phyloP scores from a whole-genome alignment of 2,888 invertebrate genomes.

The Cyaniris semiargus region DNA sequence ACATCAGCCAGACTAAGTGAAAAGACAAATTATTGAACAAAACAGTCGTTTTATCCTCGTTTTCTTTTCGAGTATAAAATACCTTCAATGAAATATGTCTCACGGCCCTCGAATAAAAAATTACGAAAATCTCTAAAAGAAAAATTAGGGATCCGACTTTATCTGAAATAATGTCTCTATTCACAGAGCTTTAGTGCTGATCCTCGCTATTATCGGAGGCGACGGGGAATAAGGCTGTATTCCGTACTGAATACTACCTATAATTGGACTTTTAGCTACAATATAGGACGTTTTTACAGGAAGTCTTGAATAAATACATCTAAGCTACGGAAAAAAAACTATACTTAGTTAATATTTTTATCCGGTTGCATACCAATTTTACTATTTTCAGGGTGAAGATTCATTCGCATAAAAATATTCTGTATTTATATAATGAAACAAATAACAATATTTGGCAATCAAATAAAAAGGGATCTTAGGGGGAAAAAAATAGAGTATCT shows the following conservation, averaged over 20 bases:
- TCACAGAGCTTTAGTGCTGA: conserved; percentile 30
- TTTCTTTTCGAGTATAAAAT: background rate
- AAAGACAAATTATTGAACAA: background rate
- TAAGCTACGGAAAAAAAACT: background rate
- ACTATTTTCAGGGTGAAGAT: background rate
- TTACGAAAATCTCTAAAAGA: conserved; percentile 26
- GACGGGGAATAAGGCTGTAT: conserved; percentile 21
- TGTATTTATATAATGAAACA: too few species aligned
- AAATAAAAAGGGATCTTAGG: background rate
- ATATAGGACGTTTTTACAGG: background rate
- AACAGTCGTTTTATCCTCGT: background rate
- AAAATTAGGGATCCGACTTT: conserved; percentile 29
- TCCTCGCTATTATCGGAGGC: conserved; percentile 28
- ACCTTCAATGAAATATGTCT: conserved; percentile 18
- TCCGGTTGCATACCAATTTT: background rate
- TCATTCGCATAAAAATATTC: too few species aligned
- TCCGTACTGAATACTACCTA: conserved; percentile 12
- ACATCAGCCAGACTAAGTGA: background rate
- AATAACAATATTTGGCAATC: too few species aligned
- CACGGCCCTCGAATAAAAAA: conserved; percentile 10
- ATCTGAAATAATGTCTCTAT: conserved; percentile 30
- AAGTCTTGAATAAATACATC: background rate
- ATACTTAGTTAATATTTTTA: background rate
- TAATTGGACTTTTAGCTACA: conserved; percentile 7
- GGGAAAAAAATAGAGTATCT: background rate